phyloP scores from a whole-genome alignment of 2,113 vertebrate genomes.

The Centropus bengalensis region DNA sequence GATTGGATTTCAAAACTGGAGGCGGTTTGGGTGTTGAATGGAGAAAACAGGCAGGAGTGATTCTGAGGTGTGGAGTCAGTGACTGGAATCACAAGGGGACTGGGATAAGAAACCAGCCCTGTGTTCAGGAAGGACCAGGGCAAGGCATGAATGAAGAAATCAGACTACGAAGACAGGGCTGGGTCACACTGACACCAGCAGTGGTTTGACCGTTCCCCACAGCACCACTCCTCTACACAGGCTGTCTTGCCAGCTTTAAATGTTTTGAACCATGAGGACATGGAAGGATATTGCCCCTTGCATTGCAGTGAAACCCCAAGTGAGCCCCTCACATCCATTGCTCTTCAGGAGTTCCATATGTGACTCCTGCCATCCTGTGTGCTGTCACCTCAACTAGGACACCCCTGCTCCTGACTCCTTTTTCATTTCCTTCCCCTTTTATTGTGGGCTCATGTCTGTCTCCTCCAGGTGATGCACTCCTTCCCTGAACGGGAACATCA shows the following conservation, averaged over 20 bases:
- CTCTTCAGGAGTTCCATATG: neutral
- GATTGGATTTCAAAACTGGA: neutral
- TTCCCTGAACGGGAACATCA: neutral
- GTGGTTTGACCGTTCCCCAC: neutral
- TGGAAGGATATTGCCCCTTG: neutral
- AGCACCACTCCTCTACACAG: no score
- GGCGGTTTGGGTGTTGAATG: neutral
- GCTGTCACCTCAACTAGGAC: neutral
- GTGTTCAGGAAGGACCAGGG: accelerated
- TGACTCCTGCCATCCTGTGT: neutral
- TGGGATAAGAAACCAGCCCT: neutral
- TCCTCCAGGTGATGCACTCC: neutral
- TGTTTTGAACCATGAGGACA: neutral
- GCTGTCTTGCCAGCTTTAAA: neutral
- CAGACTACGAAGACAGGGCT: neutral
- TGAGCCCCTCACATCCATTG: neutral
- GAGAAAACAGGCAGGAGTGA: neutral
- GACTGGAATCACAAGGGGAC: neutral
- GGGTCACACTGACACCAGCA: neutral
- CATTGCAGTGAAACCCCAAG: neutral
- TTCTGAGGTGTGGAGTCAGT: neutral
- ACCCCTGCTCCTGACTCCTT: neutral
- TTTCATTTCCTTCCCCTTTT: neutral
- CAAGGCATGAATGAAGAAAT: neutral
- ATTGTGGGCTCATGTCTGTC: neutral